These are phyloP conservation scores for Trypoxylus dichotomus DNA, from an alignment of 1,140 invertebrate genomes.

Conservation along the genomic window DNA sequence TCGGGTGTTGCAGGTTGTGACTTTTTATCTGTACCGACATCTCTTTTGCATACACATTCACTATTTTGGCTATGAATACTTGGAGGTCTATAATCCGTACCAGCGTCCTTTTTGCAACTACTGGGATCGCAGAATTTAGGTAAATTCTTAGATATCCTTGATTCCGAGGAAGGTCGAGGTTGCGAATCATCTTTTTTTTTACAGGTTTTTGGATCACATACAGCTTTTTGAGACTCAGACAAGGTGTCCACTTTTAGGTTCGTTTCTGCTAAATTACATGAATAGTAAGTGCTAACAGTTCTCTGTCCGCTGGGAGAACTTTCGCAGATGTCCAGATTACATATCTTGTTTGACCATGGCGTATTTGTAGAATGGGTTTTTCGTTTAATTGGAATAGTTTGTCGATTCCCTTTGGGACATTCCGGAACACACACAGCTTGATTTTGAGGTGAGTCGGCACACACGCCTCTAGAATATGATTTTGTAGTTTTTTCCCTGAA, in stretches of 20 bases:
- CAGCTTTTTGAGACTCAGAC: neutral
- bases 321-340: neutral
- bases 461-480: neutral
- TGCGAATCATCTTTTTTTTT: neutral
- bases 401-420: neutral
- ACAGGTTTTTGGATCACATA: neutral
- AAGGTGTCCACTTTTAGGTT: neutral
- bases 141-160: neutral
- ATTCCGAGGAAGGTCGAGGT: neutral
- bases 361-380: slow-evolving; percentile 8
- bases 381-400: neutral
- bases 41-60: neutral
- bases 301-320: neutral
- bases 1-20: too few species aligned
- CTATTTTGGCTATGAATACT: neutral
- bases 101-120: neutral
- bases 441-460: neutral
- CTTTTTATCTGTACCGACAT: neutral
- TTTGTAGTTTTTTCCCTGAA: neutral
- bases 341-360: neutral
- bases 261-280: neutral
- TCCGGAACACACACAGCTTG: neutral
- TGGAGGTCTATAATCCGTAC: neutral
- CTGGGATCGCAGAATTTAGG: neutral
- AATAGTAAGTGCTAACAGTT: slow-evolving; percentile 1